Evolutionary conservation across 2,113 vertebrate species (phyloP).

Genomic region (Nyctibius bracteatus): DNA sequence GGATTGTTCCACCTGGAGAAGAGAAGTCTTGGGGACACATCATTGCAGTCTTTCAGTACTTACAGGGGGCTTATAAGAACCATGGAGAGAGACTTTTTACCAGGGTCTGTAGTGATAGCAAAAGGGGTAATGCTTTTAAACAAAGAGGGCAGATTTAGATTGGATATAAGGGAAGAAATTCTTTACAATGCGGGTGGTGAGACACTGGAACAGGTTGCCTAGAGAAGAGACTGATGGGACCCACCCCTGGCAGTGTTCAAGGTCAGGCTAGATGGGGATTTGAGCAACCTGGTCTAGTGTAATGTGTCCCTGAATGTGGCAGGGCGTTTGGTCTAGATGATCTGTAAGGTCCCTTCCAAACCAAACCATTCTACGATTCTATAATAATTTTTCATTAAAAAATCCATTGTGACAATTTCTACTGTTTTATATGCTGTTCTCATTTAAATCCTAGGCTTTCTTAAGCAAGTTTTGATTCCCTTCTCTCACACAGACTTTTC

Average conservation of each 20-base stretch:
- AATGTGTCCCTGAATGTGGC: not conserved
- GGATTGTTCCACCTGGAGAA: not conserved
- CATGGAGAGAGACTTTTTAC: not conserved
- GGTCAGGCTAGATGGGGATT: not conserved
- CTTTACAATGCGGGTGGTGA: rapidly evolving
- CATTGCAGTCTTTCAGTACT: not conserved
- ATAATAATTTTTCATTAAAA: not conserved
- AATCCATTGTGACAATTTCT: not conserved
- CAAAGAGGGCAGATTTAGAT: not conserved
- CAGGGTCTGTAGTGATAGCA: not conserved
- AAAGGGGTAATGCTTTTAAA: not conserved
- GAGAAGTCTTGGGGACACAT: not conserved
- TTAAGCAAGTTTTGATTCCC: not conserved
- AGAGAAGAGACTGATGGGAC: not conserved
- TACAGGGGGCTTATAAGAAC: not conserved
- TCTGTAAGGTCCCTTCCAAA: not conserved
- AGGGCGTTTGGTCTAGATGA: not conserved
- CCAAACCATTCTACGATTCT: not conserved
- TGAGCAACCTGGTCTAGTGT: not conserved
- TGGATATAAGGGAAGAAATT: not conserved
- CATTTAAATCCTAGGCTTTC: not conserved
- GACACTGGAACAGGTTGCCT: not conserved
- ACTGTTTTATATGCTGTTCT: not conserved
- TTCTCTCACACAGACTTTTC: not conserved
- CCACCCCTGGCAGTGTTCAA: not conserved